These are phyloP conservation scores for Aphelinus certus DNA, from an alignment of 1,140 invertebrate species.

Conservation along the genomic window DNA sequence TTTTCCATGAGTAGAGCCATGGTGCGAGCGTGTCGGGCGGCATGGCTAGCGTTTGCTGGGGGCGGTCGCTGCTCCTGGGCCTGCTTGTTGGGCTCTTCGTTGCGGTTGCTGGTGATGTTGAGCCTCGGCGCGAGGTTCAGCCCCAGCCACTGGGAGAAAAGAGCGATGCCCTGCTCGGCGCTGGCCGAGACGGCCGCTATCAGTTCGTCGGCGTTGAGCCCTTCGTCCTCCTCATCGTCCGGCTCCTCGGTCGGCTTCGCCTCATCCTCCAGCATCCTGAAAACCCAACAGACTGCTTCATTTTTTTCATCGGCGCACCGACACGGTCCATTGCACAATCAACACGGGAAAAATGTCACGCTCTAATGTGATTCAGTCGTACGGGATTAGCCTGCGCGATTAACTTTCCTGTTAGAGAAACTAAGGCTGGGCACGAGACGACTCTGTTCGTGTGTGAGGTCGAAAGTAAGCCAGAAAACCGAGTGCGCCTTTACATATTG, in stretches of 20 bases:
- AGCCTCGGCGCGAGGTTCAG: conserved; percentile 57
- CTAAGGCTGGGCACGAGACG: not conserved
- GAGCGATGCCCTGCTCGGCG: conserved; percentile 66
- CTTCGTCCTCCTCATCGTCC: conserved; percentile 58
- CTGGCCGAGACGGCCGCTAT: conserved; percentile 67
- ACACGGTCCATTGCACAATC: not conserved
- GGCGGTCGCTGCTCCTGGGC: conserved; percentile 31
- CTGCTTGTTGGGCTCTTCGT: conserved; percentile 9
- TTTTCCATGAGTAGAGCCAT: conserved; percentile 30
- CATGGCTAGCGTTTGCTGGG: conserved; percentile 5
- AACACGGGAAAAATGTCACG: not conserved
- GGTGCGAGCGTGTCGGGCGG: conserved; percentile 46
- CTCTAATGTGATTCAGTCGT: not conserved
- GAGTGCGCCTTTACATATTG: too few relatives aligned
- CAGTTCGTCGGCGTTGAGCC: conserved; percentile 62
- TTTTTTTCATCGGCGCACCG: not conserved
- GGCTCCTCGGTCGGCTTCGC: not conserved
- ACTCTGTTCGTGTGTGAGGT: not conserved
- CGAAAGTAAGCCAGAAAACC: too few relatives aligned
- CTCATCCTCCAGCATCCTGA: not conserved
- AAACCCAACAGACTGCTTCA: not conserved
- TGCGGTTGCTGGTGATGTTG: conserved; percentile 50
- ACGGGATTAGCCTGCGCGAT: not conserved
- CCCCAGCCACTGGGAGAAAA: conserved; percentile 65
- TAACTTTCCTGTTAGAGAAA: not conserved